phyloP scores from a whole-genome alignment of 2,888 invertebrate genomes.

The Serrognathus titanus region DNA sequence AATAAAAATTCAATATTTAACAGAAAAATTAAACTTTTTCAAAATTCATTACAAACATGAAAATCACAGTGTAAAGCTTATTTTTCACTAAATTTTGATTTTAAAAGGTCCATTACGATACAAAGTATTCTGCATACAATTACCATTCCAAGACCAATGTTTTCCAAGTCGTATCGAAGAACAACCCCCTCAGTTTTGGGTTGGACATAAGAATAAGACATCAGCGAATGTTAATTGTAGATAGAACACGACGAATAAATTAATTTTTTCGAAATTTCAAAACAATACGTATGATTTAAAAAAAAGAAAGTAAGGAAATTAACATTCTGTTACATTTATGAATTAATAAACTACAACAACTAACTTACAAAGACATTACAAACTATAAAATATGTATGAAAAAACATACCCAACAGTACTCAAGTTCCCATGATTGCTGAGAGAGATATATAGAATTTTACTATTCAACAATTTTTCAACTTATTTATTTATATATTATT shows the following conservation, averaged over 20 bases:
- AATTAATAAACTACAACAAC: conserved; percentile 29
- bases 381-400: conserved; percentile 37
- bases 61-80: conserved; percentile 3
- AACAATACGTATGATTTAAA: not conserved
- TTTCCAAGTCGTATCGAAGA: no score
- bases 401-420: conserved; percentile 37
- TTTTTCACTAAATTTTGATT: conserved; percentile 1
- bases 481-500: conserved; percentile 23
- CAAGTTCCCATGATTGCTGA: conserved; percentile 31
- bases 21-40: conserved; percentile 3
- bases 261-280: conserved; percentile 8
- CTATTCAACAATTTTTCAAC: conserved; percentile 20
- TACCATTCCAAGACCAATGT: no score
- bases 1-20: conserved; percentile 2
- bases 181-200: no score
- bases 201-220: no score
- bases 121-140: not conserved
- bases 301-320: not conserved
- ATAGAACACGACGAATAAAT: conserved; percentile 14
- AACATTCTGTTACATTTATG: conserved; percentile 8
- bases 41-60: conserved; percentile 2
- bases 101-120: not conserved
- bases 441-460: conserved; percentile 14
- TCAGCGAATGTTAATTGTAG: conserved; percentile 4
- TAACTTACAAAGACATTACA: conserved; percentile 26